Conservation (phyloP, 1,140 invertebrate genomes). For the Neodiprion lecontei region DNA sequence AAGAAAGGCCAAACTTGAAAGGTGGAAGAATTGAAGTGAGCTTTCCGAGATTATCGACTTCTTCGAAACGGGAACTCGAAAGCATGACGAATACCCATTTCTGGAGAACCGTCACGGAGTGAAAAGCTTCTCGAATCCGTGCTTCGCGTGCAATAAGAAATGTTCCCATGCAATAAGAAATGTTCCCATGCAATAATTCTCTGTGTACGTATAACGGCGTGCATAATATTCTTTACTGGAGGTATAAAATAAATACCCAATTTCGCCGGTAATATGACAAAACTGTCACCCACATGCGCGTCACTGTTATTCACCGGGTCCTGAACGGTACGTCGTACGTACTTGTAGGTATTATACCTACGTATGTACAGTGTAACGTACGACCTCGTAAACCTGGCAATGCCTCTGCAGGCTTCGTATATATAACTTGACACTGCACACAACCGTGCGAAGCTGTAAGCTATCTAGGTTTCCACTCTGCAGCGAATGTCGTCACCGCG, state of each 20-base stretch:
- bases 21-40: too few relatives aligned
- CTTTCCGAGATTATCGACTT: too few relatives aligned
- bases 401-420: constrained; percentile 17
- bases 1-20: too few relatives aligned
- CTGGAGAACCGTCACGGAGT: too few relatives aligned
- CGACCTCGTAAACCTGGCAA: constrained; percentile 44
- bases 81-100: too few relatives aligned
- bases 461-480: too few relatives aligned
- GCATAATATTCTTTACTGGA: constrained; percentile 16
- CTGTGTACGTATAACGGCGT: not conserved
- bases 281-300: constrained; percentile 27
- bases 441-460: too few relatives aligned
- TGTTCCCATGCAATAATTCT: not conserved
- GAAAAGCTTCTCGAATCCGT: too few relatives aligned
- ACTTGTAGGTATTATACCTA: not conserved
- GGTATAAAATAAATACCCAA: constrained; percentile 41
- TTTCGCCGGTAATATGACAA: constrained; percentile 36
- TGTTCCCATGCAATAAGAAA: not conserved
- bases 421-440: too few relatives aligned
- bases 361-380: constrained; percentile 36
- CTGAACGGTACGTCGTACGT: constrained; percentile 23
- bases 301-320: constrained; percentile 7
- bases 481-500: too few relatives aligned
- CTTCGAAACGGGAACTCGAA: too few relatives aligned
- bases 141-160: not conserved